Evolutionary conservation across 2,797 vertebrate species (phyloP).

Genomic region (Brachyrhaphis roseni): DNA sequence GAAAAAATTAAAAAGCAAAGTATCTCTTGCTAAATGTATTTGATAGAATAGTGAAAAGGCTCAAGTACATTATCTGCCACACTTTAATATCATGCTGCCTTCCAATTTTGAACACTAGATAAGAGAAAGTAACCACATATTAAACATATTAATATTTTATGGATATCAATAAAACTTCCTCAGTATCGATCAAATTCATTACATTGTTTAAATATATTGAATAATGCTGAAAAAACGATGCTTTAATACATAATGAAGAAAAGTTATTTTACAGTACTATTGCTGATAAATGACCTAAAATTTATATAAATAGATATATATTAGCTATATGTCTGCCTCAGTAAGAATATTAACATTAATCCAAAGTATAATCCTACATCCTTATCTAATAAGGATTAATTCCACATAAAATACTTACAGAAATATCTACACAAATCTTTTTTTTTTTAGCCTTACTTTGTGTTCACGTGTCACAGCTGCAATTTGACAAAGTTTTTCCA

Average conservation of each 20-base stretch:
- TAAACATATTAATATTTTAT: background rate
- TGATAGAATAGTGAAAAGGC: too few relatives aligned
- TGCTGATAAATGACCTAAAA: background rate
- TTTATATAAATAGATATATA: background rate
- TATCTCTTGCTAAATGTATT: background rate
- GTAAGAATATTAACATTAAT: background rate
- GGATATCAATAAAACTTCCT: background rate
- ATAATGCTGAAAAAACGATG: background rate
- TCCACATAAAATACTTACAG: background rate
- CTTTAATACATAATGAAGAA: background rate
- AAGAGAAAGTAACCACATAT: background rate
- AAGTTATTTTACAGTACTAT: background rate
- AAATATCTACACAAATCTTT: background rate
- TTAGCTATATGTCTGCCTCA: background rate
- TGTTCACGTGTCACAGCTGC: background rate
- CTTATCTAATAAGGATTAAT: background rate
- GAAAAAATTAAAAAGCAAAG: background rate
- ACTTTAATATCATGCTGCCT: background rate
- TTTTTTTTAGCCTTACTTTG: background rate
- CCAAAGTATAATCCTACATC: background rate
- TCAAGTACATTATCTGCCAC: background rate
- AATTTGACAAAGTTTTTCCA: background rate
- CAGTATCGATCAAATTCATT: background rate
- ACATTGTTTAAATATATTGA: background rate
- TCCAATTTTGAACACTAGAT: background rate